Evolutionary conservation across 2,113 vertebrate species (phyloP).

Genomic region (Felis chaus): DNA sequence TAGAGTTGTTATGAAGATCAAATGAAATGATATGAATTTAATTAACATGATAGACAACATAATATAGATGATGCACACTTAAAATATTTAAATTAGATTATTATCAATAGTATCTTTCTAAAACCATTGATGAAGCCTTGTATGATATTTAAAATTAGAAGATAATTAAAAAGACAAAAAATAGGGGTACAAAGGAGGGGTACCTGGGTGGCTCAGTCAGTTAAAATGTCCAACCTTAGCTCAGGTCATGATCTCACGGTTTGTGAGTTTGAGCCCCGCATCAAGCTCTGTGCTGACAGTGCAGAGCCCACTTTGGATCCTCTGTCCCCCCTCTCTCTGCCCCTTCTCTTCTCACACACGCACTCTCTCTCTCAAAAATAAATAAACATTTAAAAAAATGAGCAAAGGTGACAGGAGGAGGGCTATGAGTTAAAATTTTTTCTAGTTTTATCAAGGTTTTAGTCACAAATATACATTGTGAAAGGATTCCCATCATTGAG

Average conservation of each 20-base stretch:
- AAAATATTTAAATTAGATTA: not conserved
- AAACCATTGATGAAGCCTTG: not conserved
- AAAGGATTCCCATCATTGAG: not conserved
- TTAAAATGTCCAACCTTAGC: no score
- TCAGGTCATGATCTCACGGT: no score
- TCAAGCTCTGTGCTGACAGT: no score
- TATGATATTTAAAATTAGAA: not conserved
- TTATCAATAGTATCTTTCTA: not conserved
- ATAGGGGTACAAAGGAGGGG: no score
- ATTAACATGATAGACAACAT: not conserved
- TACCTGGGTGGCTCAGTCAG: no score
- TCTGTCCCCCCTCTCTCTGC: no score
- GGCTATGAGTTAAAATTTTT: not conserved
- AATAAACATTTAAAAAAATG: no score
- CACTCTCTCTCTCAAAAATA: no score
- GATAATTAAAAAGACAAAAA: not conserved
- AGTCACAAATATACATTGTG: not conserved
- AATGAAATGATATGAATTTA: constrained; percentile 24
- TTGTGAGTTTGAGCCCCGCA: no score
- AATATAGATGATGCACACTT: not conserved
- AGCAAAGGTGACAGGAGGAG: not conserved
- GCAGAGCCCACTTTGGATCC: no score
- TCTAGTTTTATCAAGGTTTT: not conserved
- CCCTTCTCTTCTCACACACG: no score
- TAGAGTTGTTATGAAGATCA: not conserved